Evolutionary conservation across 2,797 vertebrate genomes (phyloP).

Genomic region (Catostomus latipinnis): DNA sequence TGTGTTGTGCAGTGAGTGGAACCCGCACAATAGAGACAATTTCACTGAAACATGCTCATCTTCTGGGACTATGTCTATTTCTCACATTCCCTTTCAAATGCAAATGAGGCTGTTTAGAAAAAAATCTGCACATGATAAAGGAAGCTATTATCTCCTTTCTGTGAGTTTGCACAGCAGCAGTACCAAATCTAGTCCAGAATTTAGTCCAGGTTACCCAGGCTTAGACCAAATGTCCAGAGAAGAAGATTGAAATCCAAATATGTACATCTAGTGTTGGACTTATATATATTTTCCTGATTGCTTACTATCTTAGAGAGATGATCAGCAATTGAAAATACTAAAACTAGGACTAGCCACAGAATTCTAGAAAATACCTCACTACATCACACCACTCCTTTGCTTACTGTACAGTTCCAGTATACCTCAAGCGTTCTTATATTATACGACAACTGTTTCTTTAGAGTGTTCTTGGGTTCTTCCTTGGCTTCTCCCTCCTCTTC

Average conservation of each 20-base stretch:
- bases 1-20: not conserved
- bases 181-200: constrained; percentile 44
- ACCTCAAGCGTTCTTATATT: constrained; percentile 52
- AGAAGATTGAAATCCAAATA: constrained; percentile 38
- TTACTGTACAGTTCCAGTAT: constrained; percentile 41
- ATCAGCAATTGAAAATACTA: not conserved
- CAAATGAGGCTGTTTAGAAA: constrained; percentile 42
- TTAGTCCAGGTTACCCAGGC: constrained; percentile 6
- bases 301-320: constrained; percentile 17
- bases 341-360: not conserved
- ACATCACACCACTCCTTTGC: not conserved
- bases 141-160: constrained; percentile 3
- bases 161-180: not conserved
- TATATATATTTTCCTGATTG: constrained; percentile 13
- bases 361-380: constrained; percentile 18
- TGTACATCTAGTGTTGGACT: constrained; percentile 17
- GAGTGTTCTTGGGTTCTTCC: constrained; percentile 52
- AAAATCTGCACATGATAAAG: constrained; percentile 31
- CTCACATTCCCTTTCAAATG: constrained; percentile 44
- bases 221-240: constrained; percentile 15
- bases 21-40: constrained; percentile 11
- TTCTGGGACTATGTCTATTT: constrained; percentile 47
- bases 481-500: constrained; percentile 53
- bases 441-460: constrained; percentile 46
- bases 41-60: constrained; percentile 37